Base-by-base conservation (phyloP, 1,140 invertebrate genomes). In the Caenorhabditis tropicalis region DNA sequence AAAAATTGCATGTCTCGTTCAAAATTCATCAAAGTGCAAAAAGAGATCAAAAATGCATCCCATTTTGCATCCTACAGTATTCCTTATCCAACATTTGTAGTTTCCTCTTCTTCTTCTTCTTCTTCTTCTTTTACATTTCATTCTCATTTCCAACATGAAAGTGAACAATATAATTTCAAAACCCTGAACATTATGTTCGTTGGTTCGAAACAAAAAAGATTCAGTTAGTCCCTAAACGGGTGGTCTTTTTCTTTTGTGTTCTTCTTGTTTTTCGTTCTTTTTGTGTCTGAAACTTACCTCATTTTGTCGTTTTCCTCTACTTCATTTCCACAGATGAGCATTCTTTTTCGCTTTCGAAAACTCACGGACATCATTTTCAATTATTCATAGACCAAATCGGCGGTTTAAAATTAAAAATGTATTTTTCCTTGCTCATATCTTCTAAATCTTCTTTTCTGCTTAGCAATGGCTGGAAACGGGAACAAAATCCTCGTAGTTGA, bases 21-120 rank as follows among this genome's bases (percentile, higher is more conserved):
- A n/a, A 65, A 65, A 65, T 33, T 65, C 36, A 65, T 65, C 58
- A 36, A 65, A 65, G 58, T 33, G 16, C 31, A 65, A 65, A 36
- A 65, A 65, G 9, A 36, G 31, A 65, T 65, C 19, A 19, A 1
- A 36, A 65, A 65, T 65, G 58, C 58, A 65, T 65, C 24, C 24
- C 53, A 56, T 56, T 56, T 27, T 65, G 58, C 58, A 65, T 65
- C 16, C 31, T 36, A 65, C 58, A 65, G 31, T 65, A 36, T 36
- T n/a, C 16, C 24, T 29, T 58, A 0, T 58, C 27, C 53, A 58
- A 16, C 27, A 58, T 5, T 15, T 58, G 53, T 29, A 58, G 53
- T 10, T 51, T 12, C 2, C 9, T 27, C 21, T 56, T 56, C n/a
- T 51, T 51, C 48, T 51, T 51, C 48, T 51, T 10, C 15, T n/a